Conservation (phyloP, 2,888 invertebrate species). For the Hypomecis atomaria region DNA sequence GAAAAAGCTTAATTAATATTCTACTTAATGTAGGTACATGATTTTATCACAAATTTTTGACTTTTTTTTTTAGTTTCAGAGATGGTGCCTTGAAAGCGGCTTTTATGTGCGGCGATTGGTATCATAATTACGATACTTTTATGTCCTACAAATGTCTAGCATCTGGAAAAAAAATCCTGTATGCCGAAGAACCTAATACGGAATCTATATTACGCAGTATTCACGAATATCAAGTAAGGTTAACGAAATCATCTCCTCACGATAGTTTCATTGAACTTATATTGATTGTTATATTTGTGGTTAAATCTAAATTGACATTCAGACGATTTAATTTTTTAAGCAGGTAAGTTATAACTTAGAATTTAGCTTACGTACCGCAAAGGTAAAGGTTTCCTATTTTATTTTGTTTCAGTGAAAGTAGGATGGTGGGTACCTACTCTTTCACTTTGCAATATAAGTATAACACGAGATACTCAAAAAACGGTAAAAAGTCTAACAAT, state of each 20-base stretch:
- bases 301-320: no score
- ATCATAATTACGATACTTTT: conserved; percentile 69
- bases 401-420: no score
- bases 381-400: no score
- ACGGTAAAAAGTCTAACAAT: no score
- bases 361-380: no score
- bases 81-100: conserved; percentile 57
- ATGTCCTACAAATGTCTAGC: conserved; percentile 67
- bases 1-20: background rate
- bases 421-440: no score
- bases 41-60: background rate
- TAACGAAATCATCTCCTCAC: conserved; percentile 5
- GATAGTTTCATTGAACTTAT: background rate
- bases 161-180: conserved; percentile 63
- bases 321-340: no score
- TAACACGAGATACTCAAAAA: no score
- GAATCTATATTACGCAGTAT: conserved; percentile 52
- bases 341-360: no score
- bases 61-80: conserved; percentile 53
- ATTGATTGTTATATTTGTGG: no score
- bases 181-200: conserved; percentile 47
- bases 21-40: background rate
- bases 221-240: conserved; percentile 55
- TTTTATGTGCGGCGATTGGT: conserved; percentile 67
- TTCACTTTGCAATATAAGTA: no score